Base-by-base conservation (phyloP, 2,113 vertebrate species). In the Seriola dumerili region DNA sequence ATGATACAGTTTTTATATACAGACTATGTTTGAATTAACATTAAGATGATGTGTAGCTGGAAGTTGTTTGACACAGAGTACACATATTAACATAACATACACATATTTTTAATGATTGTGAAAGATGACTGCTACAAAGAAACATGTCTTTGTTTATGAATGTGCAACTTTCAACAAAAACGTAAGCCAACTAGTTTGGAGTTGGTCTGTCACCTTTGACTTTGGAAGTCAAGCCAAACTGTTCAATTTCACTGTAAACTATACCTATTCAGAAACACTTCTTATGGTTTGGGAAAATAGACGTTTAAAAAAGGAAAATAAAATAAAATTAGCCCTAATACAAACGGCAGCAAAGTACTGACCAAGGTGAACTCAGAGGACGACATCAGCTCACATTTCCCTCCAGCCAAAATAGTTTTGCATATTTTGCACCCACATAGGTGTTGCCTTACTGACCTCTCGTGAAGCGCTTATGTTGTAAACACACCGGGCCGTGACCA, bases 351-450 rank as follows among this genome's bases (percentile, higher is more conserved):
- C 48, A 66, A 71, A 72, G 19, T 9, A 61, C 44, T 80, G 48
- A 59, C 32, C 76, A 80, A 75, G 55, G 87, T 74, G 72, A 80
- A 78, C 3, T 13, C 29, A 65, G 42, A 63, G 74, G 66, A 75
- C 19, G 42, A 79, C 29, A 40, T 72, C 11, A 79, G 87, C 73
- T 93, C 87, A n/a, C 38, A 29, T 91, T 88, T 75, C 84, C n/a
- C 73, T 75, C 25, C 7, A 66, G 72, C 75, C 71, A 80, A 91
- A 93, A 91, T 79, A 91, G 87, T 86, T 91, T 72, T 52, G 69
- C 46, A 78, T 65, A 32, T 79, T 81, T 76, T 81, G 44, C 63
- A 62, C n/a, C 57, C 21, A 57, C 48, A 21, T 42, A 73, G 19
- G 77, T 66, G 70, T 77, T 80, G 34, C 61, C 42, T 83, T 71